These are phyloP conservation scores for Notodonta ziczac DNA, from an alignment of 2,888 invertebrate species.

Conservation along the genomic window DNA sequence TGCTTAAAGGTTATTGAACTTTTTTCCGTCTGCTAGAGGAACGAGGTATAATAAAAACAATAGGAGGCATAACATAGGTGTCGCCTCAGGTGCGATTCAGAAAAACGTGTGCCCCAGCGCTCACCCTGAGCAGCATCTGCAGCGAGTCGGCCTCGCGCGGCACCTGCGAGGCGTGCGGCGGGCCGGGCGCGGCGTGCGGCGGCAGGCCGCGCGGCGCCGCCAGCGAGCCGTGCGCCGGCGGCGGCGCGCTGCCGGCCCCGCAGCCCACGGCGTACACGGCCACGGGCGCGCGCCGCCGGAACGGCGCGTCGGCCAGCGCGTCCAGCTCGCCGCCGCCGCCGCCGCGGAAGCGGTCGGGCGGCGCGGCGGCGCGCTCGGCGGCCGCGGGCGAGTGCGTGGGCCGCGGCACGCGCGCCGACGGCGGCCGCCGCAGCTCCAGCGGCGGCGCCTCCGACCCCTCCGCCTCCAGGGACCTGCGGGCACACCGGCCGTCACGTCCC, in stretches of 20 bases:
- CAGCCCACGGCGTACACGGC: slow-evolving; percentile 49
- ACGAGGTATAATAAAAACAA: too few species aligned
- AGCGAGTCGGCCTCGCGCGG: slow-evolving; percentile 93
- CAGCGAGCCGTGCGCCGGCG: slow-evolving; percentile 10
- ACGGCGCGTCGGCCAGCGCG: neutral
- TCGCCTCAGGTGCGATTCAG: too few species aligned
- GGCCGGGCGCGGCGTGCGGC: slow-evolving; percentile 75
- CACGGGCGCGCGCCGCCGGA: slow-evolving; percentile 26
- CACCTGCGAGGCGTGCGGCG: slow-evolving; percentile 91
- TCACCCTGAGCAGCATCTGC: slow-evolving; percentile 89
- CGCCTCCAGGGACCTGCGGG: slow-evolving; percentile 80
- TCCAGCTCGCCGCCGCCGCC: slow-evolving; percentile 13
- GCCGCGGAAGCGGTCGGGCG: slow-evolving; percentile 84
- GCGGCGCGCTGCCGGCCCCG: slow-evolving; percentile 7
- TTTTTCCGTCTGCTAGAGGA: too few species aligned
- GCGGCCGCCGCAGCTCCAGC: slow-evolving; percentile 87
- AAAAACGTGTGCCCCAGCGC: slow-evolving; percentile 19
- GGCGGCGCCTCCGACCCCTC: slow-evolving; percentile 88
- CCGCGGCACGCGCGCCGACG: slow-evolving; percentile 64
- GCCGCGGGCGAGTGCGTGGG: slow-evolving; percentile 88
- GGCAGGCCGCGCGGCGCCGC: slow-evolving; percentile 35
- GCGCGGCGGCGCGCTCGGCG: slow-evolving; percentile 75
- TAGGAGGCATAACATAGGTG: too few species aligned
- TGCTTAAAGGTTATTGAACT: too few species aligned
- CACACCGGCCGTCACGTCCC: neutral